Percentiles rank a stretch among this genome's conserved stretches.
Conservation (phyloP, 2,888 invertebrate genomes). For the Nephrotoma appendiculata region DNA sequence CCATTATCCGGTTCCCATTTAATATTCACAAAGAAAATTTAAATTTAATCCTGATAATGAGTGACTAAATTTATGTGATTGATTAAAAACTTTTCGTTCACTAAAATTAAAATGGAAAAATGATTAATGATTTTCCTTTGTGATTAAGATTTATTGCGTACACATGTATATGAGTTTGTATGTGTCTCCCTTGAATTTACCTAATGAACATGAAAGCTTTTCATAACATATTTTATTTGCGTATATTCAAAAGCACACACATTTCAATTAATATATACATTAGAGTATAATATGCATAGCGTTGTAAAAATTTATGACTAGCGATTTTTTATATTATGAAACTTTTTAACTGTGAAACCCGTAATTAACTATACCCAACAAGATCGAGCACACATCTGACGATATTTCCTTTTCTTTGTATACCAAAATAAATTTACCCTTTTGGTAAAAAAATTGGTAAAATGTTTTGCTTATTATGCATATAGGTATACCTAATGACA, state of each 20-base stretch:
- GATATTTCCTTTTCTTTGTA: too few species aligned
- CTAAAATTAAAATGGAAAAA: background rate
- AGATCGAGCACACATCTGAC: too few species aligned
- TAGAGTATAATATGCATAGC: background rate
- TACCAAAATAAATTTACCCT: too few species aligned
- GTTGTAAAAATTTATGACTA: background rate
- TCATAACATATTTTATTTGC: background rate
- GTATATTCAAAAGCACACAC: background rate
- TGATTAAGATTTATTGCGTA: background rate
- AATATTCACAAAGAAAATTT: background rate
- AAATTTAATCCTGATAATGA: background rate
- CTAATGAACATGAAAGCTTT: background rate
- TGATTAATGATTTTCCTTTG: background rate
- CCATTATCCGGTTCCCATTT: background rate
- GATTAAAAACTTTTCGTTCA: background rate
- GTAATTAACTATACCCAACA: too few species aligned
- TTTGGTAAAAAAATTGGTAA: too few species aligned
- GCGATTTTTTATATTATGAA: background rate
- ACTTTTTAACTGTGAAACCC: background rate
- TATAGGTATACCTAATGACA: too few species aligned
- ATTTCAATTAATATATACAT: background rate
- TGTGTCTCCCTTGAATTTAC: background rate
- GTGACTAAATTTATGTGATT: background rate
- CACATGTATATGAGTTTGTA: background rate
- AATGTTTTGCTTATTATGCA: too few species aligned